These are phyloP conservation scores for Nyctibius bracteatus DNA, from an alignment of 2,113 vertebrate genomes.

Conservation along the genomic window DNA sequence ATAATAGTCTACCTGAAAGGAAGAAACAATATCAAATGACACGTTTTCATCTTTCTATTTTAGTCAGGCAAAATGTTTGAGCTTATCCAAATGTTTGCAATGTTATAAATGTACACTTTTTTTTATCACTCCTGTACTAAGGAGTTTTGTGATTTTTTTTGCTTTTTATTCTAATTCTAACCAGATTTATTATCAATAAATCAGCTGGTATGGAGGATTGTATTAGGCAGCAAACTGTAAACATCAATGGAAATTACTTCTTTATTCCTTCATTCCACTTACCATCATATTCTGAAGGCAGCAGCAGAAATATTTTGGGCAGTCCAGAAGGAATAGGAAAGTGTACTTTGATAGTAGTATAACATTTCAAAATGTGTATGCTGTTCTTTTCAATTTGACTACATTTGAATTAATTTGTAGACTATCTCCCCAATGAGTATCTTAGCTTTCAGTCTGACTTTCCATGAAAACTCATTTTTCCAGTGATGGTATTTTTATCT, in stretches of 20 bases:
- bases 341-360: background rate
- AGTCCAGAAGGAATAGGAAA: background rate
- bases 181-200: background rate
- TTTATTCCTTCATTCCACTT: background rate
- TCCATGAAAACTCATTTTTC: background rate
- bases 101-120: background rate
- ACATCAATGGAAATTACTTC: background rate
- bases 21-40: background rate
- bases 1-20: background rate
- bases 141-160: background rate
- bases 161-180: background rate
- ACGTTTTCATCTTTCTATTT: background rate
- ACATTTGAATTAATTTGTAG: constrained; percentile 33
- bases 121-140: background rate
- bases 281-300: background rate
- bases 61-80: background rate
- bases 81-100: background rate
- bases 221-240: background rate
- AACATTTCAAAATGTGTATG: constrained; percentile 22
- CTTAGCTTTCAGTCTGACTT: background rate
- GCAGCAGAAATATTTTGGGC: background rate
- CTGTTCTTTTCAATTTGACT: constrained; percentile 2
- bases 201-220: background rate
- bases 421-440: background rate
- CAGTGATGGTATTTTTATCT: background rate